These are phyloP conservation scores for Marmota monax DNA, from an alignment of 2,113 vertebrate species.

Conservation along the genomic window DNA sequence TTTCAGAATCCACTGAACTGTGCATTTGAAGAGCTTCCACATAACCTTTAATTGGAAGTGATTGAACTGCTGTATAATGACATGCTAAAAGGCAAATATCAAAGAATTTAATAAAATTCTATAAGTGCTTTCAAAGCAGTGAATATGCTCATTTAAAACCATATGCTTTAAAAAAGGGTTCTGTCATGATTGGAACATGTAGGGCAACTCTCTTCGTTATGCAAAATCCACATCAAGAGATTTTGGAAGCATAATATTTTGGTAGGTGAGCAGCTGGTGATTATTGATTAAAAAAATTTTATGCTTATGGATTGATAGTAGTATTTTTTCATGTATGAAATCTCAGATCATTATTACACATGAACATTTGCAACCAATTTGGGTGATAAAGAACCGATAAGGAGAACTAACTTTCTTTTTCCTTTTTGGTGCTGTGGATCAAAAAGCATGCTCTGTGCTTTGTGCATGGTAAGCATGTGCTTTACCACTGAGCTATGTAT, in stretches of 20 bases:
- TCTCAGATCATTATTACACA: neutral
- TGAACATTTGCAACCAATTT: neutral
- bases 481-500: neutral
- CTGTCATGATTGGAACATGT: slow-evolving; percentile 91
- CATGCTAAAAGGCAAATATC: neutral
- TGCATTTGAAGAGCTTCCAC: neutral
- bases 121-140: neutral
- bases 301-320: neutral
- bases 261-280: slow-evolving; percentile 79
- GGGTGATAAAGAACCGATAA: neutral
- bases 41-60: neutral
- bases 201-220: slow-evolving; percentile 58
- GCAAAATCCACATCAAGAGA: slow-evolving; percentile 99
- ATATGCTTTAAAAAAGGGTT: slow-evolving; percentile 94
- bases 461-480: neutral
- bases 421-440: no score
- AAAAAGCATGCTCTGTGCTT: neutral
- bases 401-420: neutral
- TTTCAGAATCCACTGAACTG: neutral
- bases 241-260: slow-evolving; percentile 99
- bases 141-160: neutral
- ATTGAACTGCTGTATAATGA: neutral
- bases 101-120: neutral
- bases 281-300: slow-evolving; percentile 13
- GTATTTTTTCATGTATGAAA: neutral